Evolutionary conservation across 2,797 vertebrate genomes (phyloP), one percentile per base, ranked within the genome.

Genomic region (Danio aesculapii): DNA sequence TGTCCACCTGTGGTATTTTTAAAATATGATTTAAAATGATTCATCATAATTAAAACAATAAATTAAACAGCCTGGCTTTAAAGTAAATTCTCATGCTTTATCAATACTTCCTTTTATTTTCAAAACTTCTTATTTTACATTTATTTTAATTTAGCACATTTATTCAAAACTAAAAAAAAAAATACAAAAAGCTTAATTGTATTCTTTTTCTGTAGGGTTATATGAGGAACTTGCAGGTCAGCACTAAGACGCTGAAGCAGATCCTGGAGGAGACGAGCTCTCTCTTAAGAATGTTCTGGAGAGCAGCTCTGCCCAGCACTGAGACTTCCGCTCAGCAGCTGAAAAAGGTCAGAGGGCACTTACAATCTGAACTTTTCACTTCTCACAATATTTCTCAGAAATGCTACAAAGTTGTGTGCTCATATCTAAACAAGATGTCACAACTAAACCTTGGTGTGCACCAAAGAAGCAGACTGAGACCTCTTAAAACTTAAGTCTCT

Each of bases 211-310:
- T 89, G 75, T 72, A 88, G 0, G 80, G 59, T 1, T 79, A 83
- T 0, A 17, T 90, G 6, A 88, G 70, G 5, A 93, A 89, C 47
- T 88, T 97, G 5, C 88, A 92, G 86, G 88, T 88, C 62, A 94
- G 89, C 0, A 70, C 92, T n/a, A 89, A 79, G 59, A 90, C 91
- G 67, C 91, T 99, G 88, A 90, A 88, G 1, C 85, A 83, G 41
- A 81, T 94, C 84, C 88, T 98, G 83, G 93, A 96, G 44, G 94
- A 96, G 88, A 93, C 93, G 0, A 47, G 84, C 0, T 90, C 95
- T 62, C 92, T 96, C 75, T 95, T 97, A 0, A 57, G 75, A 57
- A 91, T 91, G 89, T 97, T 97, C 91, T 97, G 96, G 96, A 93
- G 92, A 85, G 91, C 92, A 0, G 86, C 86, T 30, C 88, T 94